Base-by-base conservation (phyloP, 2,797 vertebrate genomes). In the Hypotaenidia philippensis region DNA sequence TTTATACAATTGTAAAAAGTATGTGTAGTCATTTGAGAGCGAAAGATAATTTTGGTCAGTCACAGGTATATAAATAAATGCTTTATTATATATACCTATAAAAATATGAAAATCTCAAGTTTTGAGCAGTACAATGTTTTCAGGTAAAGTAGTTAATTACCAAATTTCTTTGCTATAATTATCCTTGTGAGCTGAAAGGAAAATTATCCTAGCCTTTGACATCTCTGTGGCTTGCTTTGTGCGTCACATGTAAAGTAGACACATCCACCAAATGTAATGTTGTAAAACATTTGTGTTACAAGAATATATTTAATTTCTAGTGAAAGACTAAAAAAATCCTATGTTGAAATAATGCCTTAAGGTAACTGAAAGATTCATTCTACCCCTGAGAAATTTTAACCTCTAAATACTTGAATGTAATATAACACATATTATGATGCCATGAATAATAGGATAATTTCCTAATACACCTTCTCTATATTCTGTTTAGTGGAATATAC, bases 241-340 rank as follows among this genome's bases (percentile, higher is more conserved):
- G 59, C 25, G 76, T 93, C 63, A 81, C 18, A 20, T 1, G 1
- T 55, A 61, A 94, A 72, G 25, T 61, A 90, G 64, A 47, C 4
- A 38, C 38, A 52, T 45, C 38, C 21, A 76, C 53, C 36, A 72
- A 89, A 70, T 49, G 29, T 77, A 44, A 32, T 76, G 11, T 49
- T 87, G 40, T 26, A 77, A 91, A 87, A 77, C 59, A 80, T 66
- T 91, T 86, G n/a, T 90, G 10, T 69, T 95, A 52, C 26, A 34
- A 63, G 25, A 31, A 65, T 47, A 11, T 32, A 32, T 90, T 83
- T 69, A 47, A 83, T 81, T 90, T 69, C 36, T 78, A 63, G 76
- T 59, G 55, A 84, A 86, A 61, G 32, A 47, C 55, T 38, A 6
- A 71, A 64, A 45, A 40, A 38, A 3, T 75, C 4, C n/a, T 63